A percentile compares a stretch with the other conserved stretches of the same genome.
phyloP scores from a whole-genome alignment of 2,797 vertebrate genomes.

The Notolepis coatsorum region DNA sequence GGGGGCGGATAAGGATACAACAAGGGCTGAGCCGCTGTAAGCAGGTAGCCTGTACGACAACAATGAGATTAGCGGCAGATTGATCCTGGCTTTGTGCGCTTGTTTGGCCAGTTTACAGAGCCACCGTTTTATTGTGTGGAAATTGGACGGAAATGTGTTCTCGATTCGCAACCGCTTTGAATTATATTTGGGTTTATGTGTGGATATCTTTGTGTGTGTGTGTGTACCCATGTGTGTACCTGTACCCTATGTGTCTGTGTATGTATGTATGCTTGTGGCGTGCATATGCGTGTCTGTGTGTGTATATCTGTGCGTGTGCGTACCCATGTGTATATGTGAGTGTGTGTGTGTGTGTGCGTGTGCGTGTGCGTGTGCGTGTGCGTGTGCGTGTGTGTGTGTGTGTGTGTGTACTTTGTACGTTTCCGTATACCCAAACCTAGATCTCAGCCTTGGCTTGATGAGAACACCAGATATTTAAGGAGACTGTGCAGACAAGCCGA shows the following conservation, averaged over 20 bases:
- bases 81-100: constrained; percentile 74
- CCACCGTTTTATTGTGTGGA: constrained; percentile 67
- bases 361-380: not conserved
- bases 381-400: not conserved
- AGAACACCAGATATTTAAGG: too few relatives aligned
- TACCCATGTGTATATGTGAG: not conserved
- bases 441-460: too few relatives aligned
- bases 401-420: too few relatives aligned
- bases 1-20: constrained; percentile 11
- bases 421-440: too few relatives aligned
- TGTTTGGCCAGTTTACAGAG: constrained; percentile 69
- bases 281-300: not conserved
- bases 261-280: not conserved
- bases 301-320: not conserved
- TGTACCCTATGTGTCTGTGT: not conserved
- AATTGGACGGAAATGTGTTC: constrained; percentile 75
- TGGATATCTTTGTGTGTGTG: constrained; percentile 10
- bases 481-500: too few relatives aligned
- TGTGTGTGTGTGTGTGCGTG: not conserved
- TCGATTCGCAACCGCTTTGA: constrained; percentile 64
- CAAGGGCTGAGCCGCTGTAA: constrained; percentile 68
- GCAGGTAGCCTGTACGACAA: constrained; percentile 71
- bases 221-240: constrained; percentile 5
- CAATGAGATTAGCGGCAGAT: constrained; percentile 75
- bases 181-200: constrained; percentile 56